These are phyloP conservation scores for Neoitamus cyanurus DNA, from an alignment of 2,888 invertebrate genomes.

Conservation along the genomic window DNA sequence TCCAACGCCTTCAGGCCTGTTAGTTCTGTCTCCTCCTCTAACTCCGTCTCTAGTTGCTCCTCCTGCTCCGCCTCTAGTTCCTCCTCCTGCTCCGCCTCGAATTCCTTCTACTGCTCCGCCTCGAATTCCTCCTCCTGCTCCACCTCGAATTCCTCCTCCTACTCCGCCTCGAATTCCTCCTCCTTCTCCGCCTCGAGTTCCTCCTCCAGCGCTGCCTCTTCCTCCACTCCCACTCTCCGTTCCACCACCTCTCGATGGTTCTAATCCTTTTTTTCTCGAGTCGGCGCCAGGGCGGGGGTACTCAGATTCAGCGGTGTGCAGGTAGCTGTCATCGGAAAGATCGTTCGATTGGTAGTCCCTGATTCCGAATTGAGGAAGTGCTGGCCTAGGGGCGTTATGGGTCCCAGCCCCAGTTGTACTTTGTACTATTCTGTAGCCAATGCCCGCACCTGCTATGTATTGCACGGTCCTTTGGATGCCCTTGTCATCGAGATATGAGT, in stretches of 20 bases:
- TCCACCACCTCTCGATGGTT: not conserved
- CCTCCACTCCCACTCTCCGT: not conserved
- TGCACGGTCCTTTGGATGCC: conserved; percentile 81
- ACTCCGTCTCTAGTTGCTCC: not conserved
- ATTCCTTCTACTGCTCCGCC: no score
- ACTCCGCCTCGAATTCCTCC: not conserved
- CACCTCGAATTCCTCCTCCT: not conserved
- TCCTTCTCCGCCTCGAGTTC: not conserved
- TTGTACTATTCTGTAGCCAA: conserved; percentile 80
- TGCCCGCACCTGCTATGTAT: conserved; percentile 82
- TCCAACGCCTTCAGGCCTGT: not conserved
- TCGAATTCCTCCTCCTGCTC: not conserved
- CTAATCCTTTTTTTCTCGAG: not conserved
- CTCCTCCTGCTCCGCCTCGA: not conserved
- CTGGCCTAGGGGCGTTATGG: conserved; percentile 64
- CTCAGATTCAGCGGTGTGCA: conserved; percentile 53
- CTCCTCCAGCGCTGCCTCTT: not conserved
- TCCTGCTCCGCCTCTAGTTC: not conserved
- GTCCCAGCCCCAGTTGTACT: conserved; percentile 73
- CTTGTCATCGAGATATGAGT: conserved; percentile 82
- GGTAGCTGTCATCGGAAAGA: conserved; percentile 59
- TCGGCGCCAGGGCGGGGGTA: not conserved
- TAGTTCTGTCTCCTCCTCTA: not conserved
- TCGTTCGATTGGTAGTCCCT: conserved; percentile 62
- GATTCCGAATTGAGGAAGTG: conserved; percentile 70